A percentile compares a stretch with the other conserved stretches of the same genome.
phyloP scores from a whole-genome alignment of 2,113 vertebrate species.

The Gobio gobio region DNA sequence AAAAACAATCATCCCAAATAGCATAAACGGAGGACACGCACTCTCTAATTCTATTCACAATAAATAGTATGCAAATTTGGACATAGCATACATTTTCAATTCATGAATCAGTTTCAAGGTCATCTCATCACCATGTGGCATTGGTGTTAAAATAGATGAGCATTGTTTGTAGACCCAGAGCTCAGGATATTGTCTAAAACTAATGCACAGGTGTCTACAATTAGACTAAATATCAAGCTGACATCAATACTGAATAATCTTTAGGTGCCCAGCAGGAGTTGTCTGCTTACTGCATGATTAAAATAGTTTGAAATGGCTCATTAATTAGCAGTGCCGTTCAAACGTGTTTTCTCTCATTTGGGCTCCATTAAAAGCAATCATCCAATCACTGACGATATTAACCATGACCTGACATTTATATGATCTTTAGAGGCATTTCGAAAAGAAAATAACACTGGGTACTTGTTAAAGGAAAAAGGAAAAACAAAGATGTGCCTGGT shows the following conservation, averaged over 20 bases:
- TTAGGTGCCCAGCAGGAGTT: background rate
- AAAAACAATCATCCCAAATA: background rate
- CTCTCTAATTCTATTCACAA: background rate
- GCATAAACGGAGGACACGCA: background rate
- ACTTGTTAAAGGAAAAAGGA: background rate
- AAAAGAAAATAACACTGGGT: background rate
- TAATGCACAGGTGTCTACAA: background rate
- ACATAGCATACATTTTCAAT: background rate
- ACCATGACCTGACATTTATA: background rate
- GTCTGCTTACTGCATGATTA: background rate
- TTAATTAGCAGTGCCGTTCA: background rate
- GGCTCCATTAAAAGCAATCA: conserved; percentile 26
- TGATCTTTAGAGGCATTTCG: conserved; percentile 4
- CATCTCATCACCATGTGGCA: background rate
- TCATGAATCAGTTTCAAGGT: background rate
- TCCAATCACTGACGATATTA: background rate
- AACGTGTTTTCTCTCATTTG: background rate
- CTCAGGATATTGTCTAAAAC: background rate
- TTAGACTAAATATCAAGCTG: background rate
- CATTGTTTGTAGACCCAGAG: background rate
- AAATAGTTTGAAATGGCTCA: background rate
- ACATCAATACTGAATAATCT: background rate
- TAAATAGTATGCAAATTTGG: background rate
- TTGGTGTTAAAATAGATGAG: background rate
- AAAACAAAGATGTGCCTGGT: background rate